Conservation (phyloP, 2,888 invertebrate species). For the Theristus sp. region DNA sequence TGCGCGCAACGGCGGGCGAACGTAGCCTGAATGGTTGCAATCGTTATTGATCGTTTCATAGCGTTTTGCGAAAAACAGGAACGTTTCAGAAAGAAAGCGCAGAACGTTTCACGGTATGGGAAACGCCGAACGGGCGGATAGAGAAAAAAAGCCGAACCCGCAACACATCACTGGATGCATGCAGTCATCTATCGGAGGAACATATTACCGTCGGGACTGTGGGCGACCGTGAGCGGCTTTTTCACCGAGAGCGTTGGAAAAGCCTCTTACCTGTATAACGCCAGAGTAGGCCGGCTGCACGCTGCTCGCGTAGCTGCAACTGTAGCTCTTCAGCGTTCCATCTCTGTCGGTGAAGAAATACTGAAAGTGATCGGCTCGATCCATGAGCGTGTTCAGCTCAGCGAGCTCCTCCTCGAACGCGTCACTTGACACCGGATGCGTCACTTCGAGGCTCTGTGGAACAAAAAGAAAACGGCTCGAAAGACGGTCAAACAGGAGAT, state of each 20-base stretch:
- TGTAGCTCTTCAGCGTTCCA: constrained; percentile 26
- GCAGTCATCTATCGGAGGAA: too few species aligned
- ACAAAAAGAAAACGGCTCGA: not conserved
- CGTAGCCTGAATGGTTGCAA: constrained; percentile 20
- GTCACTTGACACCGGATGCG: constrained; percentile 14
- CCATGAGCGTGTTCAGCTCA: constrained; percentile 17
- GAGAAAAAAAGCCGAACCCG: too few species aligned
- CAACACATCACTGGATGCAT: too few species aligned
- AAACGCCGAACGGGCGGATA: too few species aligned
- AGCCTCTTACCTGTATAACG: constrained; percentile 26
- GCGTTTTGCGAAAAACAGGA: too few species aligned
- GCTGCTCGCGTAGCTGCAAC: constrained; percentile 24
- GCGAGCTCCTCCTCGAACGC: constrained; percentile 16
- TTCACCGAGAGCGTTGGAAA: too few species aligned
- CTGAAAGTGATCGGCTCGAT: constrained; percentile 25
- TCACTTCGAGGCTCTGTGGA: constrained; percentile 11
- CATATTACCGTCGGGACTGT: too few species aligned
- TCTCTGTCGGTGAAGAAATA: constrained; percentile 28
- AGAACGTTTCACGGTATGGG: too few species aligned
- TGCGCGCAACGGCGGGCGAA: constrained; percentile 27
- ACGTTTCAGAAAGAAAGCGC: too few species aligned
- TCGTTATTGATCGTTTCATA: too few species aligned
- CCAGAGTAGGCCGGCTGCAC: constrained; percentile 28
- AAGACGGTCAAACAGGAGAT: too few species aligned
- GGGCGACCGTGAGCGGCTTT: too few species aligned